Percentiles rank a stretch among this genome's conserved stretches.
These are phyloP conservation scores for Lycocorax pyrrhopterus DNA, from an alignment of 2,113 vertebrate species.

Conservation along the genomic window DNA sequence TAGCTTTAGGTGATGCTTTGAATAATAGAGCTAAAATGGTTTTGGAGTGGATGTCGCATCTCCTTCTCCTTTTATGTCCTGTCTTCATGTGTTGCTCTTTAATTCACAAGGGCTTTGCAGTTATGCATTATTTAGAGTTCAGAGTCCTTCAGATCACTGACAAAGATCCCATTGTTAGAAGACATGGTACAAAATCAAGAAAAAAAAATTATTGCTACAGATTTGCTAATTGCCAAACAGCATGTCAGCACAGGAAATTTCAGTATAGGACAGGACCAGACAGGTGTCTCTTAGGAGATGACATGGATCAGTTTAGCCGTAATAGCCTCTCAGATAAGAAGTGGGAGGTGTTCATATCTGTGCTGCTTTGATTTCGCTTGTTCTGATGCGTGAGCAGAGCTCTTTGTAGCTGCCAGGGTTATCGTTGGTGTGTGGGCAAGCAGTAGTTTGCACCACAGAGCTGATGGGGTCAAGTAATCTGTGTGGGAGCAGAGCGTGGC, in stretches of 20 bases:
- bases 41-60: not conserved
- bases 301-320: not conserved
- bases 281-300: not conserved
- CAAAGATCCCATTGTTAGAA: not conserved
- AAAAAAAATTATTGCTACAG: not conserved
- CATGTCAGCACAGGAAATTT: not conserved
- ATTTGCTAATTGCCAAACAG: not conserved
- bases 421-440: rapidly evolving
- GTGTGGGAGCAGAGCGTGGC: rapidly evolving
- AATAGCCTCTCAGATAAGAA: not conserved
- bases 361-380: not conserved
- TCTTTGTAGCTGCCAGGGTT: not conserved
- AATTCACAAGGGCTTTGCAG: not conserved
- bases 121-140: not conserved
- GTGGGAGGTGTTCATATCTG: not conserved
- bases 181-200: not conserved
- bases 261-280: not conserved
- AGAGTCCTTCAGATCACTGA: not conserved
- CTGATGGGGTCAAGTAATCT: not conserved
- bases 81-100: not conserved
- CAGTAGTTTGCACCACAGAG: not conserved
- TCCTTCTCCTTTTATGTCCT: not conserved
- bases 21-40: not conserved
- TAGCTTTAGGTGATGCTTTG: not conserved
- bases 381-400: not conserved